These are phyloP conservation scores for Theonella swinhoei DNA, from an alignment of 37 sponge, comb jelly and placozoan genomes.

Conservation along the genomic window DNA sequence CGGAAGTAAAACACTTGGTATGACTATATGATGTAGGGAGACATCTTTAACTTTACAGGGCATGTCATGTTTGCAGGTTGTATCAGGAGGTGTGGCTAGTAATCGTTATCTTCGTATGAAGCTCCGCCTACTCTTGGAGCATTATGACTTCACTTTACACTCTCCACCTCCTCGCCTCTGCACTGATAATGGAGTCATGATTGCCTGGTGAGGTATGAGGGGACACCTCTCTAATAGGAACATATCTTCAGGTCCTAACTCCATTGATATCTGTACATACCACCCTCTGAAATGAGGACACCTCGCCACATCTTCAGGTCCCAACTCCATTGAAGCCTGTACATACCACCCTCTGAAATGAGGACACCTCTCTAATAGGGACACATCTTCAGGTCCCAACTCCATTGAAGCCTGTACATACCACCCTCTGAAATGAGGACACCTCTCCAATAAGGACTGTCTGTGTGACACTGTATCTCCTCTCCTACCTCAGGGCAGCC, in stretches of 20 bases:
- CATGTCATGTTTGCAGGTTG: slow-evolving; percentile 41
- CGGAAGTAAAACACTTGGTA: slow-evolving; percentile 45
- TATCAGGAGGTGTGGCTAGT: slow-evolving; percentile 85
- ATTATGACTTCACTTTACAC: slow-evolving; percentile 20
- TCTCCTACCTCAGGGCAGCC: slow-evolving; percentile 33
- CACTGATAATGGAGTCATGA: slow-evolving; percentile 92
- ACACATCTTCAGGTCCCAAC: too few species aligned
- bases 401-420: too few species aligned
- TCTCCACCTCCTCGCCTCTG: slow-evolving; percentile 75
- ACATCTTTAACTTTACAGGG: background rate
- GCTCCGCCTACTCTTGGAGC: slow-evolving; percentile 8
- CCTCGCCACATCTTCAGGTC: background rate
- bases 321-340: background rate
- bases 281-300: too few species aligned
- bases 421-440: too few species aligned
- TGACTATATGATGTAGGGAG: background rate
- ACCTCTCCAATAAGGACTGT: background rate
- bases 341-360: too few species aligned
- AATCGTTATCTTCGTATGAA: slow-evolving; percentile 47
- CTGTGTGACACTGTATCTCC: background rate
- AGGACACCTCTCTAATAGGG: too few species aligned
- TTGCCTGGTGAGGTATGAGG: slow-evolving; percentile 78
- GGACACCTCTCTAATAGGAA: too few species aligned
- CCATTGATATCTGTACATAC: too few species aligned
- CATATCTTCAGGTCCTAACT: too few species aligned